These are phyloP conservation scores for Coracopsis vasa DNA, from an alignment of 2,113 vertebrate species.

Conservation along the genomic window DNA sequence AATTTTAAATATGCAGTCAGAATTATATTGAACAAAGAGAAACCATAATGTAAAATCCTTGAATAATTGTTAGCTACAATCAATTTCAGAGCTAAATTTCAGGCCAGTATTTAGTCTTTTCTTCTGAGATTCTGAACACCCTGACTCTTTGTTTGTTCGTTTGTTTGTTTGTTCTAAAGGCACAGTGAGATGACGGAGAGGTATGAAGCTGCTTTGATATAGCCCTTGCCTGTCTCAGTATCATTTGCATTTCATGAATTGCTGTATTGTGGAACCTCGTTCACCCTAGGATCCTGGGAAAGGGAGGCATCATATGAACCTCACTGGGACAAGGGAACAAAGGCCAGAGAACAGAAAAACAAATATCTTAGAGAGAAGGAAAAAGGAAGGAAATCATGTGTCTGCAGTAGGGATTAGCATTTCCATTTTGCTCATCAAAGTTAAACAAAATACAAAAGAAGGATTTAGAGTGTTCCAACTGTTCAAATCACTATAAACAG, in stretches of 20 bases:
- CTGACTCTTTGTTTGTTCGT: not conserved
- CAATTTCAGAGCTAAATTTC: not conserved
- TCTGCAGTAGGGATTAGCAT: constrained; percentile 55
- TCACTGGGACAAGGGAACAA: not conserved
- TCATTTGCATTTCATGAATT: not conserved
- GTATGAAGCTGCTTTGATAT: not conserved
- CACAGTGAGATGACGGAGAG: not conserved
- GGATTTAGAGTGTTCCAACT: constrained; percentile 48
- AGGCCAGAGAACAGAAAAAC: constrained; percentile 15
- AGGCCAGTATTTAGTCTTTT: not conserved
- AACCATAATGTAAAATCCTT: not conserved
- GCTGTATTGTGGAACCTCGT: not conserved
- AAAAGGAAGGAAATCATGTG: constrained; percentile 55
- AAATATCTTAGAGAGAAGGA: constrained; percentile 17
- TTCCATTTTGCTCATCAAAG: constrained; percentile 60
- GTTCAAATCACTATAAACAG: constrained; percentile 32
- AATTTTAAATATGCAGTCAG: not conserved
- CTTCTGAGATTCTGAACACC: not conserved
- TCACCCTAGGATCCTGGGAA: not conserved
- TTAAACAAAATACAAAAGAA: constrained; percentile 58
- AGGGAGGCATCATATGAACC: not conserved
- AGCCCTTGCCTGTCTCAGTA: not conserved
- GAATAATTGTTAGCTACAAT: not conserved
- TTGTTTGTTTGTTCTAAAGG: not conserved
- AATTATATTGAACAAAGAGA: not conserved